Evolutionary conservation across 2,888 invertebrate species (phyloP), one percentile per base, ranked within the genome.

Genomic region (Nyleta sp.): DNA sequence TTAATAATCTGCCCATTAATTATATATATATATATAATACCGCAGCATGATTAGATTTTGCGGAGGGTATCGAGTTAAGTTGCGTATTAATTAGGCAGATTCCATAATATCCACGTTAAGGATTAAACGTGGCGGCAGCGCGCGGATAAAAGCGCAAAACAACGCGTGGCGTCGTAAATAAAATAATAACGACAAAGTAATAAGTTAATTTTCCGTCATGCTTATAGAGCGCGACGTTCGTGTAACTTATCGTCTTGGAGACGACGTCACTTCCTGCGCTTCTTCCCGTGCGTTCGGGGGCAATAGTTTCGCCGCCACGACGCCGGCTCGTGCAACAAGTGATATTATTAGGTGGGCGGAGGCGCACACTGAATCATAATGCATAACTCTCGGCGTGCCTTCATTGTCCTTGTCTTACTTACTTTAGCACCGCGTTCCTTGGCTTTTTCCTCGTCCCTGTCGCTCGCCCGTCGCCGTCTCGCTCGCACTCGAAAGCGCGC

Each of bases 311-410:
- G 62, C 71, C 57, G 60, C 65, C 68, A 52, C 72, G 78, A 71
- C 46, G 60, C 59, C 64, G 67, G 53, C 68, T 73, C 75, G 83
- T 83, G 90, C 90, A 90, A 90, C 90, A 90, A 90, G 90, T 90
- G 90, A 89, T 86, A 87, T 89, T 90, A 90, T 90, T 89, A 90
- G 89, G 86, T 88, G 85, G 86, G 85, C 83, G 85, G 85, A 84
- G 81, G 84, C 59, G 80, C 71, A 80, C 81, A 77, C 83, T 85
- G 87, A 89, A 89, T 90, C 89, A 89, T 90, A 90, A 90, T 89
- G 88, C 88, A 90, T 89, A 89, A 89, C 88, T 89, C 85, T 82
- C 84, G 84, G 79, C 83, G 83, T 83, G 52, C 60, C 42, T 60
- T 42, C 60, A 42, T 71, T 71, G 70, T 85, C 85, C 87, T 85